phyloP scores from a whole-genome alignment of 2,797 vertebrate species.

The Thamnophis elegans region DNA sequence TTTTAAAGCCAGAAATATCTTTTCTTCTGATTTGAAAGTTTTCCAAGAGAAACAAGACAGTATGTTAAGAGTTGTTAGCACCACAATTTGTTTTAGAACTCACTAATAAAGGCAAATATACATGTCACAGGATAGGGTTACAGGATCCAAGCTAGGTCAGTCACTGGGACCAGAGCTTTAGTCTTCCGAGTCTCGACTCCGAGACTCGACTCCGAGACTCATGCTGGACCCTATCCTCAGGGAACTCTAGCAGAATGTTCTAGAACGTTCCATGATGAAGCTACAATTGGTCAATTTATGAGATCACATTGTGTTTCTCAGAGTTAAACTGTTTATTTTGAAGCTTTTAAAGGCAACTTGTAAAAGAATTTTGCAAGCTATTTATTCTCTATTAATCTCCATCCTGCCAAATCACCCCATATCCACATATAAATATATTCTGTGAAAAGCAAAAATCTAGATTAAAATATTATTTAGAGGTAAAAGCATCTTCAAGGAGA shows the following conservation, averaged over 20 bases:
- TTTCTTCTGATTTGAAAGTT: not conserved
- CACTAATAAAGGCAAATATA: not conserved
- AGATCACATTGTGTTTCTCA: not conserved
- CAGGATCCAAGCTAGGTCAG: not conserved
- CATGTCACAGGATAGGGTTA: not conserved
- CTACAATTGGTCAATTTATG: not conserved
- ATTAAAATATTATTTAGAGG: not conserved
- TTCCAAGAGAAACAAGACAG: not conserved
- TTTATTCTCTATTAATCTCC: not conserved
- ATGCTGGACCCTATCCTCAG: not conserved
- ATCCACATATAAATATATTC: not conserved
- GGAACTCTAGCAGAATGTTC: not conserved
- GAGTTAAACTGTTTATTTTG: constrained; percentile 29
- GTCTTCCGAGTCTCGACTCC: not conserved
- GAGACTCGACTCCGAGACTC: not conserved
- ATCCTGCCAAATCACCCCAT: not conserved
- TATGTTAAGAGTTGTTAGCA: not conserved
- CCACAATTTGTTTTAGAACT: not conserved
- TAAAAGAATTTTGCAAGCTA: not conserved
- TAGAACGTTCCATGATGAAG: not conserved
- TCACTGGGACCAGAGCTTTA: not conserved
- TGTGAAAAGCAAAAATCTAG: not conserved
- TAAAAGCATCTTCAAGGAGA: not conserved
- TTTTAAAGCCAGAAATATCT: constrained; percentile 32
- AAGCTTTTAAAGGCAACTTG: not conserved